Base-by-base conservation (phyloP, 35 echinoderm and acorn worm species). In the Ptychodera flava region DNA sequence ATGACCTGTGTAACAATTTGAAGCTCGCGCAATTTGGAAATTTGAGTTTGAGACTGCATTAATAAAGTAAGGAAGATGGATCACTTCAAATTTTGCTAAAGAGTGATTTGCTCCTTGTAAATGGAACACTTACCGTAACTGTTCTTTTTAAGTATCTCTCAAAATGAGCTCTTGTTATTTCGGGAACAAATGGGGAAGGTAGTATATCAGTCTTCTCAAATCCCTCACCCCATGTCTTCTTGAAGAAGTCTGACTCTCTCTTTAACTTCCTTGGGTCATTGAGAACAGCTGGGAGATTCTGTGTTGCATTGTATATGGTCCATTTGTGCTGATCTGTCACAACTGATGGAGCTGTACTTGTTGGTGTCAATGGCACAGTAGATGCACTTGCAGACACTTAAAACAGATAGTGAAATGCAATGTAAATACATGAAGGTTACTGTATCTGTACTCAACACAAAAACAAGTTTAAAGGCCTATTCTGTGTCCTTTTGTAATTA, bases 161-260 rank as follows among this genome's bases (percentile, higher is more conserved):
- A 91, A 99, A 99, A 75, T 94, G 90, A 29, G 86, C 87, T 84
- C 93, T 92, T 16, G 96, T 91, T 36, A 99, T 94, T 29, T 92
- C 84, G 36, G 89, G 96, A 28, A 99, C 86, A 88, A 92, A 91
- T 12, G 90, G 96, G 28, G 96, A 94, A 27, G 96, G 91, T 31
- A 84, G 36, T 78, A 99, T 89, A 38, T 90, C 88, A 35, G 87
- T 29, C 29, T 86, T 94, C 37, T 99, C 96, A 80, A 99, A 99
- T 32, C 87, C 78, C 31, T 99, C 96, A 0, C 96, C 96, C 96
- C 96, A 99, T 0, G 96, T 99, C 82, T 99, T 99, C 0, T 92
- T 99, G 88, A 99, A 94, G 81, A 94, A 99, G 80, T 99, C 96
- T 78, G 88, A 87, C 80, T 99, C 96, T 36, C 96, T 83, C 52